phyloP scores from a whole-genome alignment of 2,113 vertebrate genomes.

The Scatophagus argus region DNA sequence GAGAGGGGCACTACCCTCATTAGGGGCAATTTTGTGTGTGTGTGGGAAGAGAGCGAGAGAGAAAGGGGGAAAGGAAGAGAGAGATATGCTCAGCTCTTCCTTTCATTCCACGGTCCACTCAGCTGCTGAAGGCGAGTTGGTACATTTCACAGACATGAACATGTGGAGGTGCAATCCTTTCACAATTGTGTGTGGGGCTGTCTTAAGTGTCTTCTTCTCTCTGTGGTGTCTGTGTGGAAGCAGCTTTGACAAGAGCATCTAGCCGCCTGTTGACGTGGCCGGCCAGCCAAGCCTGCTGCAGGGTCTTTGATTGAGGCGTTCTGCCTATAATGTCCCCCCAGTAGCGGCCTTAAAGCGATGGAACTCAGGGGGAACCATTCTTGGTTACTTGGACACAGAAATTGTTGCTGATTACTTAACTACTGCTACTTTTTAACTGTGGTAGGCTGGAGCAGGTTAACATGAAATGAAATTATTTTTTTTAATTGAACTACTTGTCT shows the following conservation, averaged over 20 bases:
- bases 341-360: slow-evolving; percentile 64
- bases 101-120: slow-evolving; percentile 68
- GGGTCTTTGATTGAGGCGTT: slow-evolving; percentile 76
- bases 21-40: slow-evolving; percentile 73
- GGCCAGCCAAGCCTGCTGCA: slow-evolving; percentile 59
- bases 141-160: slow-evolving; percentile 77
- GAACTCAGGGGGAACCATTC: too few relatives aligned
- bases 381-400: slow-evolving; percentile 58
- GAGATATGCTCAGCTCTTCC: slow-evolving; percentile 36
- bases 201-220: slow-evolving; percentile 67
- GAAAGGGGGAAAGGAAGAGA: too few relatives aligned
- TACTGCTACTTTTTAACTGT: slow-evolving; percentile 27
- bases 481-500: slow-evolving; percentile 47
- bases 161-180: slow-evolving; percentile 72
- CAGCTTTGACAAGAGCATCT: slow-evolving; percentile 75
- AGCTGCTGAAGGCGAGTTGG: slow-evolving; percentile 70
- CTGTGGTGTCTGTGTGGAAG: slow-evolving; percentile 69
- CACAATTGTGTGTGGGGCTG: slow-evolving; percentile 46
- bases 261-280: slow-evolving; percentile 60
- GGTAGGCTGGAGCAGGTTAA: slow-evolving; percentile 33
- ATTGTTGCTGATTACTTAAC: slow-evolving; percentile 34
- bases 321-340: slow-evolving; percentile 65
- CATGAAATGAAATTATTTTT: slow-evolving; percentile 19
- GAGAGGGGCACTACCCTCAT: slow-evolving; percentile 78
- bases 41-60: too few relatives aligned